These are phyloP conservation scores for Enteromius thamalakanensis DNA, from an alignment of 2,797 vertebrate genomes.

Conservation along the genomic window DNA sequence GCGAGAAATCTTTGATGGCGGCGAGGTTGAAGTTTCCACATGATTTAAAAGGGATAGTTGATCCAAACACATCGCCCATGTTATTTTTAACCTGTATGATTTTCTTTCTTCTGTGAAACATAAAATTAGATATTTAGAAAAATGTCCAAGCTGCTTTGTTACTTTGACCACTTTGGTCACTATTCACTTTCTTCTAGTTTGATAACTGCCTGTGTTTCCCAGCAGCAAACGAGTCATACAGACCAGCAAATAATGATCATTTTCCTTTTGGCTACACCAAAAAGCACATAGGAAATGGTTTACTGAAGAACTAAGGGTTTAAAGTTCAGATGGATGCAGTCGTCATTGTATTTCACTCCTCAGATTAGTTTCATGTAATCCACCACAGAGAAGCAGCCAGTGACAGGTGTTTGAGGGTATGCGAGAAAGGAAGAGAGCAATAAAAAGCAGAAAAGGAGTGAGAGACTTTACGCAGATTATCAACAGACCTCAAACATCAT, in stretches of 20 bases:
- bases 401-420: conserved; percentile 8
- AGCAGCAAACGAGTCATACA: not conserved
- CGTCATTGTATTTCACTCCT: conserved; percentile 13
- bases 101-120: not conserved
- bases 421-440: conserved; percentile 21
- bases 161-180: not conserved
- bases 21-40: conserved; percentile 11
- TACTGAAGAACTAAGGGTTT: not conserved
- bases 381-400: not conserved
- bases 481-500: conserved; percentile 35
- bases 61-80: not conserved
- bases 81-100: conserved; percentile 15
- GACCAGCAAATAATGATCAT: not conserved
- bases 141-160: not conserved
- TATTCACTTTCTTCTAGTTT: too few relatives aligned
- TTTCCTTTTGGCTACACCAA: not conserved
- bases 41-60: conserved; percentile 17
- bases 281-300: not conserved
- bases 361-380: conserved; percentile 20
- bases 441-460: conserved; percentile 19
- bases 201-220: not conserved
- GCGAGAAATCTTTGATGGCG: conserved; percentile 54
- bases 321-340: conserved; percentile 25
- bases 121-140: conserved; percentile 3
- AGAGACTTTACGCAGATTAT: conserved; percentile 33